Evolutionary conservation across 1,140 invertebrate genomes (phyloP).

Genomic region (Diabrotica virgifera): DNA sequence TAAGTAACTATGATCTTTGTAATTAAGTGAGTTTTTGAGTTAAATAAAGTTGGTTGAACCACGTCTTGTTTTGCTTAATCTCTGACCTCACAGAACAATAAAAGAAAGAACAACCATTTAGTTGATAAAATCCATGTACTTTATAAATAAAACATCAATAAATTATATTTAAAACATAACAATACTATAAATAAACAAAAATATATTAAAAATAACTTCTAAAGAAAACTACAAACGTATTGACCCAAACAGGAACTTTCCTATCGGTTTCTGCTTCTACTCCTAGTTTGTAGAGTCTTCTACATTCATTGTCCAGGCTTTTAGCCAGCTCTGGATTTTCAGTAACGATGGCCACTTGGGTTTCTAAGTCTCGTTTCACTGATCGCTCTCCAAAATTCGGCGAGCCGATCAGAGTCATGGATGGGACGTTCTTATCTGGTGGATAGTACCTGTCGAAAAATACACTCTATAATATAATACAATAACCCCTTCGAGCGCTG

Average conservation of each 20-base stretch:
- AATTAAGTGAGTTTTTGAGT: no score
- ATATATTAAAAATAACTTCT: conserved; percentile 58
- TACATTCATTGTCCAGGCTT: conserved; percentile 64
- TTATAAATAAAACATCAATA: conserved; percentile 1
- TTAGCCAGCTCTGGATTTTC: conserved; percentile 69
- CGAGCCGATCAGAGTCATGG: conserved; percentile 88
- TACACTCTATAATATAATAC: neutral
- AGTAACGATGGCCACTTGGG: conserved; percentile 86
- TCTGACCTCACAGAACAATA: no score
- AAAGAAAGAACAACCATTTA: no score
- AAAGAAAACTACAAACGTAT: conserved; percentile 60
- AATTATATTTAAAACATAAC: neutral
- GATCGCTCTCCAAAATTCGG: conserved; percentile 95
- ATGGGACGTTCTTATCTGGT: conserved; percentile 63
- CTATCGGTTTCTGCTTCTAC: conserved; percentile 55
- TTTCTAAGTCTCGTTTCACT: conserved; percentile 88
- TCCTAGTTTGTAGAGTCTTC: conserved; percentile 60
- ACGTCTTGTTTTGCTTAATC: no score
- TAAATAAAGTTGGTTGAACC: no score
- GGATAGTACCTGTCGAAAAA: conserved; percentile 60
- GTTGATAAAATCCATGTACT: neutral
- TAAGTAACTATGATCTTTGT: no score
- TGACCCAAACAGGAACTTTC: conserved; percentile 59
- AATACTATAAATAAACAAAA: neutral
- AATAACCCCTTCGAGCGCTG: no score